phyloP scores from a whole-genome alignment of 1,140 invertebrate genomes.

The Frieseomelitta varia region DNA sequence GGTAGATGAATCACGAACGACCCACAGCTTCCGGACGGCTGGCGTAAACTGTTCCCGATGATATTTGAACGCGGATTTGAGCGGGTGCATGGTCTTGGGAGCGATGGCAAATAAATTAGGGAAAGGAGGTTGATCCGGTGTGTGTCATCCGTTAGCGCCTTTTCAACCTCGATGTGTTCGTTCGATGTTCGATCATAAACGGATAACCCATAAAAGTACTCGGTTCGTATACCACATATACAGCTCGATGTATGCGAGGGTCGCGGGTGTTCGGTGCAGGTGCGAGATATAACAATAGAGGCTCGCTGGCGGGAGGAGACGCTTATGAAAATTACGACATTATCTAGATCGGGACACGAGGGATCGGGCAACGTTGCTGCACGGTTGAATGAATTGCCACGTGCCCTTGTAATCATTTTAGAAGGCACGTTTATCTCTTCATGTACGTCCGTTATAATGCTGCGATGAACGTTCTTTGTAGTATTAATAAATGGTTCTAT shows the following conservation, averaged over 20 bases:
- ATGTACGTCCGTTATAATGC: background rate
- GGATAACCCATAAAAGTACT: slow-evolving; percentile 29
- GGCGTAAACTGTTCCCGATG: background rate
- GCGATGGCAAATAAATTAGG: slow-evolving; percentile 14
- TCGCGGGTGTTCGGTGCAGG: slow-evolving; percentile 4
- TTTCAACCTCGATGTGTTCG: slow-evolving; percentile 1
- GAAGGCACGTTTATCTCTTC: background rate
- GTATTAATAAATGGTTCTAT: background rate
- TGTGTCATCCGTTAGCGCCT: slow-evolving; percentile 22
- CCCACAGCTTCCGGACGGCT: too few relatives aligned
- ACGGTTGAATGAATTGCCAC: background rate
- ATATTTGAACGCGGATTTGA: background rate
- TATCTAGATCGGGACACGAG: slow-evolving; percentile 34
- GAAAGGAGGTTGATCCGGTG: background rate
- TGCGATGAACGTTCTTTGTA: background rate
- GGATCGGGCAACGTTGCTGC: background rate
- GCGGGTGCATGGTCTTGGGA: background rate
- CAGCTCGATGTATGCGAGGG: slow-evolving; percentile 20
- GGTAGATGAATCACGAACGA: slow-evolving; percentile 27
- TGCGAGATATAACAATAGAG: slow-evolving; percentile 42
- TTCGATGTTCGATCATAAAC: slow-evolving; percentile 17
- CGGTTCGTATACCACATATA: background rate
- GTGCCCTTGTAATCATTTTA: slow-evolving; percentile 1
- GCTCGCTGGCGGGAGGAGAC: slow-evolving; percentile 9
- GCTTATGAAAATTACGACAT: slow-evolving; percentile 38